Percentiles rank a stretch among this genome's conserved stretches.
These are phyloP conservation scores for Microtus pennsylvanicus DNA, from an alignment of 2,113 vertebrate species.

Conservation along the genomic window DNA sequence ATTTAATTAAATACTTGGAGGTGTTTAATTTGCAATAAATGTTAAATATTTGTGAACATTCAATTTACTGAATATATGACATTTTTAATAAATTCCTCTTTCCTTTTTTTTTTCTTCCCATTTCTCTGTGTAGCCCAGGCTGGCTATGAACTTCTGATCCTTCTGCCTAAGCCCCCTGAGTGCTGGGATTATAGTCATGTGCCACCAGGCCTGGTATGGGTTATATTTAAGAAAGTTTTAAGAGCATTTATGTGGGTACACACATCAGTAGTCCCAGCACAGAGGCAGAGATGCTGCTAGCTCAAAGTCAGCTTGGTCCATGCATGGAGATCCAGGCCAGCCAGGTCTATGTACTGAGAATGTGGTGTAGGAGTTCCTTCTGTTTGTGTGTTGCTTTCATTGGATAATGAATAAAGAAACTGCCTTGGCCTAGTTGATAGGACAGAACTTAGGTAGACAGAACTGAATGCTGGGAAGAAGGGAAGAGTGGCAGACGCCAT, in stretches of 20 bases:
- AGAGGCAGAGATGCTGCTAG: neutral
- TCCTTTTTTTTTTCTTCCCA: neutral
- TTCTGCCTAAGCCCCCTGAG: neutral
- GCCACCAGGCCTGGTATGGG: neutral
- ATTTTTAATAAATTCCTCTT: neutral
- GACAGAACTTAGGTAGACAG: no score
- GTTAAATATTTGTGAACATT: constrained; percentile 59
- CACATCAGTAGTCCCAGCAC: neutral
- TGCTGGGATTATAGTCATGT: neutral
- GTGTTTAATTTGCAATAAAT: constrained; percentile 49
- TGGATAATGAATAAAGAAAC: no score
- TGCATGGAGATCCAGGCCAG: neutral
- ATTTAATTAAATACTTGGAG: constrained; percentile 52
- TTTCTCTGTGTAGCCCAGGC: neutral
- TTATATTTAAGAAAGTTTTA: neutral
- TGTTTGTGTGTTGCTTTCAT: no score
- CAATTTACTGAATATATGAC: constrained; percentile 17
- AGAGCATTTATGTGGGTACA: neutral
- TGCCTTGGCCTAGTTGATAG: no score
- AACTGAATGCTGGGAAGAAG: no score
- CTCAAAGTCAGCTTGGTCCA: neutral
- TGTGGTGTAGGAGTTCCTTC: no score
- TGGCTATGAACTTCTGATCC: neutral
- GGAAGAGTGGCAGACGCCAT: no score
- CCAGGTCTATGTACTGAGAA: no score